These are phyloP conservation scores for Cylas formicarius DNA, from an alignment of 1,140 invertebrate genomes.

Conservation along the genomic window DNA sequence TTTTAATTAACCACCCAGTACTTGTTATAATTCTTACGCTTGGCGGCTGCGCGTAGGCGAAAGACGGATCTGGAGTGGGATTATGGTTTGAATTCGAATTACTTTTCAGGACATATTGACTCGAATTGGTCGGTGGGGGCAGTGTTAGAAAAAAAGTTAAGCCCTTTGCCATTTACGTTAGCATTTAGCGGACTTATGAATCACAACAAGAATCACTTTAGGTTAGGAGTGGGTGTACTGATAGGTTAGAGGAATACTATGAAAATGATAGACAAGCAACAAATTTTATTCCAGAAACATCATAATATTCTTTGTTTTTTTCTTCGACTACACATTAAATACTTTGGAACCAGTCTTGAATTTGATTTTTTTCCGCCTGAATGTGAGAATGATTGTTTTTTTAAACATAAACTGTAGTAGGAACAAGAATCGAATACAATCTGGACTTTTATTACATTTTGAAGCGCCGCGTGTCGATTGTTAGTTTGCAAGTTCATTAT, in stretches of 20 bases:
- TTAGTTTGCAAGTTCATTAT: constrained; percentile 19
- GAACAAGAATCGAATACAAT: too few relatives aligned
- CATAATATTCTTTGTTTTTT: too few relatives aligned
- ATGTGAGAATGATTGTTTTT: constrained; percentile 15
- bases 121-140: constrained; percentile 94
- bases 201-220: constrained; percentile 82
- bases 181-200: constrained; percentile 88
- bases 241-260: constrained; percentile 67
- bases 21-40: too few relatives aligned
- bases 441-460: constrained; percentile 14
- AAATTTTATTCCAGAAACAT: too few relatives aligned
- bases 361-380: constrained; percentile 3
- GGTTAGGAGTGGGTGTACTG: constrained; percentile 79
- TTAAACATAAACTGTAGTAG: not conserved
- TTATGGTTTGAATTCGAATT: too few relatives aligned
- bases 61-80: too few relatives aligned
- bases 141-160: constrained; percentile 88
- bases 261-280: too few relatives aligned
- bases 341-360: too few relatives aligned
- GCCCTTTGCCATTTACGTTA: constrained; percentile 89
- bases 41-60: too few relatives aligned
- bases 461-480: constrained; percentile 15
- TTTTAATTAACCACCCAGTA: too few relatives aligned
- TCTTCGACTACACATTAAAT: too few relatives aligned
- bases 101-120: constrained; percentile 76